These are phyloP conservation scores for Chlamydotis undulata DNA, from an alignment of 2,113 vertebrate species.

Conservation along the genomic window DNA sequence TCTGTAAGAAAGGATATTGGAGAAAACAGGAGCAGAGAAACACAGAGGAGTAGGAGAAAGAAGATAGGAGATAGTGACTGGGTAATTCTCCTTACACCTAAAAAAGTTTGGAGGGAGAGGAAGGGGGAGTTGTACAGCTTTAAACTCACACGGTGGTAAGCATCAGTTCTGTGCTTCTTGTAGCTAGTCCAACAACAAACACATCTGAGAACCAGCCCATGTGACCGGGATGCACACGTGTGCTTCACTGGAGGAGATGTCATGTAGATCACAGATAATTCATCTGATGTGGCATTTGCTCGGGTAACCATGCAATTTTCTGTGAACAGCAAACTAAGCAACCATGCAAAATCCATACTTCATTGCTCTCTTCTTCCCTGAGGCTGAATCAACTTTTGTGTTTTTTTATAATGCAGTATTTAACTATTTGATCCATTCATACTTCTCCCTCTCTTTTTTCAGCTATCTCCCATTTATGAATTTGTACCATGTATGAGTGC, in stretches of 20 bases:
- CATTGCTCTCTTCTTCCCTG: conserved; percentile 16
- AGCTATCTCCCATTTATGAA: background rate
- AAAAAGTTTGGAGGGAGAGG: background rate
- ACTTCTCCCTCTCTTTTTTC: background rate
- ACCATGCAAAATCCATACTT: background rate
- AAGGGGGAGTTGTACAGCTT: background rate
- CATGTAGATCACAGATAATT: background rate
- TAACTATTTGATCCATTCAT: conserved; percentile 35
- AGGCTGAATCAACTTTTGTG: background rate
- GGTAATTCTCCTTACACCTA: background rate
- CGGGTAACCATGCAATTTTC: background rate
- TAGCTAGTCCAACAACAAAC: background rate
- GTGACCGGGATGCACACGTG: background rate
- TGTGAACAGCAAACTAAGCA: conserved; percentile 1
- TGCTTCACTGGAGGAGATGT: background rate
- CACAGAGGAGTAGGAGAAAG: background rate
- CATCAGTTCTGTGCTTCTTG: background rate
- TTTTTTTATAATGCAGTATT: background rate
- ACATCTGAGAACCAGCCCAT: background rate
- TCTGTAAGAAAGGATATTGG: background rate
- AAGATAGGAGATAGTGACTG: background rate
- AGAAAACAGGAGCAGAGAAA: background rate
- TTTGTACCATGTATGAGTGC: background rate
- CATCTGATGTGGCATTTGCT: conserved; percentile 54
- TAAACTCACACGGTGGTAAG: background rate